Evolutionary conservation across 2,888 invertebrate genomes (phyloP).

Genomic region (Blastobasis lacticolella): DNA sequence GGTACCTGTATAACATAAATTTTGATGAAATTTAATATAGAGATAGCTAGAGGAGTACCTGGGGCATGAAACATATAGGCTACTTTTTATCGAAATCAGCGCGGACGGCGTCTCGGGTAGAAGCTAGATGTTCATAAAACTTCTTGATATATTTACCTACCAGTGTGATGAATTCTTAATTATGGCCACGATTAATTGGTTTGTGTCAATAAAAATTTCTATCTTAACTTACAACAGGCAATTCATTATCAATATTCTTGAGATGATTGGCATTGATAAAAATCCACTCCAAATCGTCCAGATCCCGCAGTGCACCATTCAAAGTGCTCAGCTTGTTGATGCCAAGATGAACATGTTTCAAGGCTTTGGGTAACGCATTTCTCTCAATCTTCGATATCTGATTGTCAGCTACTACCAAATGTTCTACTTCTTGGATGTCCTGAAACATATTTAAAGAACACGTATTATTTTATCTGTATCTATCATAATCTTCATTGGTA

Average conservation of each 20-base stretch:
- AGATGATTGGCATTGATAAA: slow-evolving; percentile 86
- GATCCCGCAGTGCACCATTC: slow-evolving; percentile 84
- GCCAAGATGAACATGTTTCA: slow-evolving; percentile 83
- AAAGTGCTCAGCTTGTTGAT: slow-evolving; percentile 81
- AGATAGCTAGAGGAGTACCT: too few species aligned
- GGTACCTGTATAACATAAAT: too few species aligned
- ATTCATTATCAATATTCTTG: slow-evolving; percentile 81
- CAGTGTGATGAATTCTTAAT: too few species aligned
- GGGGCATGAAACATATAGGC: not conserved
- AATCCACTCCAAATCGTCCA: slow-evolving; percentile 83
- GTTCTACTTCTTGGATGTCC: slow-evolving; percentile 75
- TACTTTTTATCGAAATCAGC: not conserved
- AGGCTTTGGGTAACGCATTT: slow-evolving; percentile 79
- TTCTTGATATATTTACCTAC: too few species aligned
- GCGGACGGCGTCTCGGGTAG: not conserved
- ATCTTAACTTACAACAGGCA: slow-evolving; percentile 79
- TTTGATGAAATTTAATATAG: too few species aligned
- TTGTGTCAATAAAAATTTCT: too few species aligned
- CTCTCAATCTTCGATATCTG: slow-evolving; percentile 82
- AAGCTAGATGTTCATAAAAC: too few species aligned
- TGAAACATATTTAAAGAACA: slow-evolving; percentile 13
- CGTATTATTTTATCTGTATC: too few species aligned
- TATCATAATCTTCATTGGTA: too few species aligned
- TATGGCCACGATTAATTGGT: too few species aligned
- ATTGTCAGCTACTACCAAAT: slow-evolving; percentile 84